Evolutionary conservation across 2,888 invertebrate genomes (phyloP).

Genomic region (Apodemia mormo): DNA sequence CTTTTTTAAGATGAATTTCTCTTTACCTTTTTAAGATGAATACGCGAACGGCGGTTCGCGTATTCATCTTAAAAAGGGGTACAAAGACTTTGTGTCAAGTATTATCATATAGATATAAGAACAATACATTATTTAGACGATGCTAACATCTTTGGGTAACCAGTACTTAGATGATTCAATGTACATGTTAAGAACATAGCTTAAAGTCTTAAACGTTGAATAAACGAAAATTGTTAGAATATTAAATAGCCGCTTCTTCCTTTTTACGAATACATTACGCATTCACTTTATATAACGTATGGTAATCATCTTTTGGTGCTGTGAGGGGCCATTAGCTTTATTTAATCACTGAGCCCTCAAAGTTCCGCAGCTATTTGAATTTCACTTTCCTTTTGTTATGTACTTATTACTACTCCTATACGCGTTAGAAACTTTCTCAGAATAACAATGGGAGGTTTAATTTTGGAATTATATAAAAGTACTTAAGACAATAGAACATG

Average conservation of each 20-base stretch:
- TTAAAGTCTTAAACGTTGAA: slow-evolving; percentile 1
- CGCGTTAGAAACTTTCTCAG: not conserved
- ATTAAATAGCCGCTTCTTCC: not conserved
- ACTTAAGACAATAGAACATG: too few relatives aligned
- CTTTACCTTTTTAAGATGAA: too few relatives aligned
- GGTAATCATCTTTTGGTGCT: slow-evolving; percentile 32
- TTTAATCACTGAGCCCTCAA: slow-evolving; percentile 33
- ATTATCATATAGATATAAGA: too few relatives aligned
- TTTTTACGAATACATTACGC: slow-evolving; percentile 26
- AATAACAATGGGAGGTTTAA: not conserved
- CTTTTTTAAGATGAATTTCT: too few relatives aligned
- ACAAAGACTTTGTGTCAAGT: too few relatives aligned
- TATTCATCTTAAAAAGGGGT: too few relatives aligned
- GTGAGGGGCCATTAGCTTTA: slow-evolving; percentile 34
- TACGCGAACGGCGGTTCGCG: too few relatives aligned
- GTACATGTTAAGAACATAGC: too few relatives aligned
- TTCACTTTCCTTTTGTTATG: slow-evolving; percentile 7
- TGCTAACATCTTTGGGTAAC: too few relatives aligned
- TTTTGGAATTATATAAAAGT: too few relatives aligned
- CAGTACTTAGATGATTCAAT: too few relatives aligned
- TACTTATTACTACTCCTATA: not conserved
- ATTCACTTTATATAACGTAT: slow-evolving; percentile 31
- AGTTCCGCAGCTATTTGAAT: slow-evolving; percentile 22
- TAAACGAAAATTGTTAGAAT: slow-evolving; percentile 21
- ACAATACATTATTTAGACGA: too few relatives aligned